Evolutionary conservation across 2,888 invertebrate genomes (phyloP).

Genomic region (Drosophila recens): DNA sequence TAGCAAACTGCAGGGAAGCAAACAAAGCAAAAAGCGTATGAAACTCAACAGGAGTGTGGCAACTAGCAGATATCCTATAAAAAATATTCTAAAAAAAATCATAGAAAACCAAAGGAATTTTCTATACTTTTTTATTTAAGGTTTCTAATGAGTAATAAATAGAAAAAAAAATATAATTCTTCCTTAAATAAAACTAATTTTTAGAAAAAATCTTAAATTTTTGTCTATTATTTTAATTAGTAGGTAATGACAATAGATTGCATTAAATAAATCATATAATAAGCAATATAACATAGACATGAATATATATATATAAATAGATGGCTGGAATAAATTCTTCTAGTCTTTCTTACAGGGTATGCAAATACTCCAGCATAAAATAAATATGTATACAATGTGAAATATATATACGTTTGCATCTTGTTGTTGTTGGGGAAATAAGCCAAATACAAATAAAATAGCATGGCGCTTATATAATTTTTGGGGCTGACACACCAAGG

Average conservation of each 20-base stretch:
- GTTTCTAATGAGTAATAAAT: no score
- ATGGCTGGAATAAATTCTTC: not conserved
- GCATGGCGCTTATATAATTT: conserved; percentile 53
- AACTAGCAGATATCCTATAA: conserved; percentile 5
- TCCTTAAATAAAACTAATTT: no score
- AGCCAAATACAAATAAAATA: conserved; percentile 61
- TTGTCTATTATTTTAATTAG: no score
- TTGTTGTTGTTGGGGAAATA: conserved; percentile 48
- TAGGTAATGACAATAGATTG: no score
- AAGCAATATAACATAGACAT: no score
- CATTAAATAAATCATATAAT: no score
- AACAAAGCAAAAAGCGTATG: conserved; percentile 29
- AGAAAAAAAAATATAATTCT: no score
- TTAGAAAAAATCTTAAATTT: no score
- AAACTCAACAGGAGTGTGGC: not conserved
- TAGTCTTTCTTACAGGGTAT: conserved; percentile 9
- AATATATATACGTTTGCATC: conserved; percentile 7
- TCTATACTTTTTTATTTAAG: no score
- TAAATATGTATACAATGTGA: conserved; percentile 11
- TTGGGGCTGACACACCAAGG: conserved; percentile 24
- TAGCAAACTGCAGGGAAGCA: conserved; percentile 53
- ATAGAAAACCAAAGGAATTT: no score
- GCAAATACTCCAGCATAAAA: not conserved
- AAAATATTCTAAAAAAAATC: no score
- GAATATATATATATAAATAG: not conserved